A percentile compares a stretch with the other conserved stretches of the same genome.
These are phyloP conservation scores for Callosobruchus maculatus DNA, from an alignment of 2,888 invertebrate species.

Conservation along the genomic window DNA sequence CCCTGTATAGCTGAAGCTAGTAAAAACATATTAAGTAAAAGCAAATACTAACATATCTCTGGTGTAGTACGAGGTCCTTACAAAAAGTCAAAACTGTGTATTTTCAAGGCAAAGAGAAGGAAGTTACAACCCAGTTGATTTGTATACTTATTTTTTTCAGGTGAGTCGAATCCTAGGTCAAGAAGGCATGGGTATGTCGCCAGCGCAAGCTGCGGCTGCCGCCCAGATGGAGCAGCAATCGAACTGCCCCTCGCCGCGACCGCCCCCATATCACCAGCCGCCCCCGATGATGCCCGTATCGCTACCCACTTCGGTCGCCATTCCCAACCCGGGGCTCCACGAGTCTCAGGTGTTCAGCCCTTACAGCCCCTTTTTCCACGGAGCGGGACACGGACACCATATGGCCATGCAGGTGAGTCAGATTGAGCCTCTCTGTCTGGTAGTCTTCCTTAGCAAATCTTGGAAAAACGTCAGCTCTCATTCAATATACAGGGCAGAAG, in stretches of 20 bases:
- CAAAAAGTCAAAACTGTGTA: too few relatives aligned
- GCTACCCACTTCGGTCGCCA: conserved; percentile 92
- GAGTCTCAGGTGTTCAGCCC: conserved; percentile 92
- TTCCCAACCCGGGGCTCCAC: conserved; percentile 93
- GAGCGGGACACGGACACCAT: conserved; percentile 50
- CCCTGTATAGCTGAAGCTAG: too few relatives aligned
- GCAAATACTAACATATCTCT: too few relatives aligned
- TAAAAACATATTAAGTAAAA: too few relatives aligned
- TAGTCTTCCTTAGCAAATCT: too few relatives aligned
- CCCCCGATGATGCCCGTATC: conserved; percentile 85
- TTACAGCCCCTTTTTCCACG: conserved; percentile 84
- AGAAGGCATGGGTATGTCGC: conserved; percentile 68
- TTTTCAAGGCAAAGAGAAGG: too few relatives aligned
- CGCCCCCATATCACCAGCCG: conserved; percentile 63
- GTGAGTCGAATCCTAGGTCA: conserved; percentile 73
- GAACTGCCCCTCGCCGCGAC: conserved; percentile 58
- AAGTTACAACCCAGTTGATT: too few relatives aligned
- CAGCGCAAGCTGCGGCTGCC: conserved; percentile 58
- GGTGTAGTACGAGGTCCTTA: too few relatives aligned
- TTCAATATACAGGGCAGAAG: too few relatives aligned
- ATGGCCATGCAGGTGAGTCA: conserved; percentile 49
- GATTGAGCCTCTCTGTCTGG: too few relatives aligned
- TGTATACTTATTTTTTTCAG: background rate
- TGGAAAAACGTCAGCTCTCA: too few relatives aligned
- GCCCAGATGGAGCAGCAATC: conserved; percentile 60